Conservation (phyloP, 2,797 vertebrate species). For the Amblyopsis hoosieri region DNA sequence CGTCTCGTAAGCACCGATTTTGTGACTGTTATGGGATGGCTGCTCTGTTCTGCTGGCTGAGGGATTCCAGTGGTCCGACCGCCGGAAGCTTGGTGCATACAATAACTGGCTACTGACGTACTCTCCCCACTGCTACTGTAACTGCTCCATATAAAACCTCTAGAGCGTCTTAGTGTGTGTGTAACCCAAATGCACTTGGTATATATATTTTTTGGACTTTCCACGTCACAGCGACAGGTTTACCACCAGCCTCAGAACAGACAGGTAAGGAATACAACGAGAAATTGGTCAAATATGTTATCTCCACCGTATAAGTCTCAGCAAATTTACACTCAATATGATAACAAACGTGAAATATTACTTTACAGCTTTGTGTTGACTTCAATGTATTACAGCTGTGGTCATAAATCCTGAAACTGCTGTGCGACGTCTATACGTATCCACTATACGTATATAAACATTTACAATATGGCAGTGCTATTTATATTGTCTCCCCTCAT, state of each 20-base stretch:
- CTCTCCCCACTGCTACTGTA: constrained; percentile 14
- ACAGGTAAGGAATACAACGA: constrained; percentile 53
- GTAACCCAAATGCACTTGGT: not conserved
- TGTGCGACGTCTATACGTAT: constrained; percentile 59
- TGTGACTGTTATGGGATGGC: constrained; percentile 56
- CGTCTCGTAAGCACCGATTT: constrained; percentile 50
- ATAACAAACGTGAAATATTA: constrained; percentile 83
- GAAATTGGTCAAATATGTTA: constrained; percentile 77
- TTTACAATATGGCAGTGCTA: constrained; percentile 78
- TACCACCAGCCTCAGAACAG: constrained; percentile 5
- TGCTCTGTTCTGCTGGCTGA: constrained; percentile 41
- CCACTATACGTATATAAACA: constrained; percentile 77
- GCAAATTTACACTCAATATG: constrained; percentile 78
- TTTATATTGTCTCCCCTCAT: constrained; percentile 80
- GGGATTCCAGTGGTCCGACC: constrained; percentile 41
- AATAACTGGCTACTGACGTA: constrained; percentile 53
- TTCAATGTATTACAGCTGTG: constrained; percentile 67
- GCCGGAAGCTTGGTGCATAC: constrained; percentile 53
- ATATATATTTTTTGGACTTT: too few species aligned
- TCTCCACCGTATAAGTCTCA: constrained; percentile 66
- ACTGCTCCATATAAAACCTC: constrained; percentile 48
- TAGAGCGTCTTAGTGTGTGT: constrained; percentile 10
- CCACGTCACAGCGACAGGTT: not conserved
- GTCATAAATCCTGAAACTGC: constrained; percentile 77
- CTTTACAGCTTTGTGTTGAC: constrained; percentile 72